phyloP scores from a whole-genome alignment of 1,140 invertebrate species.

The Anoplolepis gracilipes region DNA sequence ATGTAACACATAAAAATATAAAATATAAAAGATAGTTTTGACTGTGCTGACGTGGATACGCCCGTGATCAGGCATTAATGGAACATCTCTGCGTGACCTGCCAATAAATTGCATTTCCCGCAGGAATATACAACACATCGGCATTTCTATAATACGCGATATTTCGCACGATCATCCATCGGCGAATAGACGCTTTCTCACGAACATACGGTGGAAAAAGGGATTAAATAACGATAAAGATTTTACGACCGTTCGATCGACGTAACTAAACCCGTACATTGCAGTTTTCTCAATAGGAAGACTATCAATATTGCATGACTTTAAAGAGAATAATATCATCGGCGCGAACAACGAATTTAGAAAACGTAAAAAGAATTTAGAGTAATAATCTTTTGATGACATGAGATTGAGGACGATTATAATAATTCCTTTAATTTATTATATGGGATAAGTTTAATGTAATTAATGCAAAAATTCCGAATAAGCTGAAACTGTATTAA shows the following conservation, averaged over 20 bases:
- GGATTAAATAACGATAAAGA: slow-evolving; percentile 69
- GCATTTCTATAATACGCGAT: slow-evolving; percentile 21
- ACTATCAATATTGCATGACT: slow-evolving; percentile 38
- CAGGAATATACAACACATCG: slow-evolving; percentile 6
- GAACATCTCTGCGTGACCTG: slow-evolving; percentile 11
- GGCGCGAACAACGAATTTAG: not conserved
- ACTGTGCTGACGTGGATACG: not conserved
- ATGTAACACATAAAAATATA: not conserved
- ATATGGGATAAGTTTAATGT: too few species aligned
- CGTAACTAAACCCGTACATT: not conserved
- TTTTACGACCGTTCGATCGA: slow-evolving; percentile 61
- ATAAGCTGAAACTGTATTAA: too few species aligned
- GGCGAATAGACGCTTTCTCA: not conserved
- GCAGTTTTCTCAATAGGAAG: not conserved
- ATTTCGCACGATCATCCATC: slow-evolving; percentile 47
- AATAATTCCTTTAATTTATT: not conserved
- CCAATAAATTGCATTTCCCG: slow-evolving; percentile 49
- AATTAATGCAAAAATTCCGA: too few species aligned
- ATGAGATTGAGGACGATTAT: not conserved
- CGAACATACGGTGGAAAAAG: slow-evolving; percentile 20
- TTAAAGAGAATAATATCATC: not conserved
- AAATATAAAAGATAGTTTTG: not conserved
- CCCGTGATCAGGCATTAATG: slow-evolving; percentile 55
- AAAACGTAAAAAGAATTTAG: not conserved
- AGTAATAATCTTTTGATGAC: too few species aligned